A percentile compares a stretch with the other conserved stretches of the same genome.
Evolutionary conservation across 2,888 invertebrate species (phyloP).

Genomic region (Meteorus colon): DNA sequence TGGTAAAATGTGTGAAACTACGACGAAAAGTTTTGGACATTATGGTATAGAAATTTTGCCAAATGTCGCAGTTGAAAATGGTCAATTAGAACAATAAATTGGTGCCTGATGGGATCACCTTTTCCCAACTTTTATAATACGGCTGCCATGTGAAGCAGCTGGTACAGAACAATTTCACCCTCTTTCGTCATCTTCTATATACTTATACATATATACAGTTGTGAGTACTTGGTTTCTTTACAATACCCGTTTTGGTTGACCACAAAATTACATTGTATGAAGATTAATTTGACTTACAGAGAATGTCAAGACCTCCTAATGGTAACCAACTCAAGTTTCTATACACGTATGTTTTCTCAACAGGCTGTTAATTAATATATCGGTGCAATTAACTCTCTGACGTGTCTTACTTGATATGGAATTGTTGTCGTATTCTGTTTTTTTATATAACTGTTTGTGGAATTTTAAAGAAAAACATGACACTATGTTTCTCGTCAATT

Average conservation of each 20-base stretch:
- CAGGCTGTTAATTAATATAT: constrained; percentile 10
- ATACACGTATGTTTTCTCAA: background rate
- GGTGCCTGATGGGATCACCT: background rate
- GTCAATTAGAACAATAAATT: constrained; percentile 13
- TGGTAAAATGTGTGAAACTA: background rate
- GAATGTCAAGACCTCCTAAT: background rate
- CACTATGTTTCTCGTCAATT: background rate
- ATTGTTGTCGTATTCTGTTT: background rate
- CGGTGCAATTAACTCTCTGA: background rate
- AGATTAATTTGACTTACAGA: background rate
- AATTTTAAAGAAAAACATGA: background rate
- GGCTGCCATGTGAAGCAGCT: constrained; percentile 35
- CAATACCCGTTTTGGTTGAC: background rate
- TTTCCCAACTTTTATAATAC: constrained; percentile 35
- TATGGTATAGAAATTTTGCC: background rate
- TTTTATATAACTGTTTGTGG: background rate
- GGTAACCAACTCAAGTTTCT: background rate
- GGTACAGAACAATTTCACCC: constrained; percentile 28
- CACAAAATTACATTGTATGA: constrained; percentile 2
- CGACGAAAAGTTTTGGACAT: background rate
- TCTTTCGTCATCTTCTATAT: background rate
- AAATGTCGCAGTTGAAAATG: background rate
- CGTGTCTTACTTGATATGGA: background rate
- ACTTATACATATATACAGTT: constrained; percentile 1
- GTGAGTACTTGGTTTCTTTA: background rate